phyloP scores from a whole-genome alignment of 2,113 vertebrate genomes.

The Perca flavescens region DNA sequence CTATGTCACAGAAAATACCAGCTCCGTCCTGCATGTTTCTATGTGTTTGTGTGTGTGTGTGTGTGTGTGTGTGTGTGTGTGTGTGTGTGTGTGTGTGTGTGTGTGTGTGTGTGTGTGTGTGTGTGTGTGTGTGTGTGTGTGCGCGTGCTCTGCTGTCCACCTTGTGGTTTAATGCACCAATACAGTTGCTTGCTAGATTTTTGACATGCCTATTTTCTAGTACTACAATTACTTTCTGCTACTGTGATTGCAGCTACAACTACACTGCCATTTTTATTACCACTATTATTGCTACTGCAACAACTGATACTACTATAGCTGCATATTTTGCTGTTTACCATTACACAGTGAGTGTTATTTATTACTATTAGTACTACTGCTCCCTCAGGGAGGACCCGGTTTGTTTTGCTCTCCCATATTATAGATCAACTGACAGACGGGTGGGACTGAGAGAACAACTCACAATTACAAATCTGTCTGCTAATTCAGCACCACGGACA shows the following conservation, averaged over 20 bases:
- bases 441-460: too few species aligned
- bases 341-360: too few species aligned
- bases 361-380: background rate
- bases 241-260: background rate
- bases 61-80: background rate
- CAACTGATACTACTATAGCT: background rate
- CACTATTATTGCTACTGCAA: background rate
- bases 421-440: too few species aligned
- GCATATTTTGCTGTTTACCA: background rate
- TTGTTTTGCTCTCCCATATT: too few species aligned
- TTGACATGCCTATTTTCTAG: background rate
- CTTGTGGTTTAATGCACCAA: conserved; percentile 7
- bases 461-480: too few species aligned
- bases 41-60: conserved; percentile 1
- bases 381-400: background rate
- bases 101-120: background rate
- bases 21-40: background rate
- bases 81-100: background rate
- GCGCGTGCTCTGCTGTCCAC: conserved; percentile 11
- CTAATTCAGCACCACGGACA: too few species aligned
- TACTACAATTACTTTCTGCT: background rate
- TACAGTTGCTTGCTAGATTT: conserved; percentile 13
- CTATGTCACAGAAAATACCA: conserved; percentile 3
- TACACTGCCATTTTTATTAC: background rate
- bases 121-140: background rate